Evolutionary conservation across 2,888 invertebrate species (phyloP).

Genomic region (Meta bourneti): DNA sequence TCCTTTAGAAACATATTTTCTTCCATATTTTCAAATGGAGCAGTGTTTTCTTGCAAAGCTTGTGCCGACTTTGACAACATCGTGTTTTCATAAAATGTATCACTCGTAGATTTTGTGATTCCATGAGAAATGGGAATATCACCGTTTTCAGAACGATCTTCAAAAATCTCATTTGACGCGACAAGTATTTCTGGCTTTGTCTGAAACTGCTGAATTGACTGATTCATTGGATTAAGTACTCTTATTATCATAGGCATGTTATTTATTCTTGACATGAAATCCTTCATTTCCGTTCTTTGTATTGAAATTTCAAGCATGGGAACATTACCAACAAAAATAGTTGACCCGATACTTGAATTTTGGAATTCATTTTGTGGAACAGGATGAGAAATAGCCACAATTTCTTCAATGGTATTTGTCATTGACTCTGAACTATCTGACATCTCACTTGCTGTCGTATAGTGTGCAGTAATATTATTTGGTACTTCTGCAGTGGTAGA

Average conservation of each 20-base stretch:
- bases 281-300: slow-evolving; percentile 43
- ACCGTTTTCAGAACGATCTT: background rate
- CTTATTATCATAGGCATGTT: slow-evolving; percentile 41
- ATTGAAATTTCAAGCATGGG: slow-evolving; percentile 39
- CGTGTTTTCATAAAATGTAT: background rate
- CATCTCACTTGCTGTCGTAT: background rate
- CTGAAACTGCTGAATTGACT: background rate
- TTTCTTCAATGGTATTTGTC: background rate
- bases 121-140: background rate
- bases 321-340: background rate
- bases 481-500: background rate
- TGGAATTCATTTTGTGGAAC: background rate
- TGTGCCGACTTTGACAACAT: background rate
- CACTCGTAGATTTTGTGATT: background rate
- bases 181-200: background rate
- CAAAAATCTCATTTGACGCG: background rate
- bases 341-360: background rate
- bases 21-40: background rate
- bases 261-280: slow-evolving; percentile 35
- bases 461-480: background rate
- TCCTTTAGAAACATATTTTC: no score
- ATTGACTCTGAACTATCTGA: background rate
- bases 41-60: background rate
- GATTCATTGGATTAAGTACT: slow-evolving; percentile 19
- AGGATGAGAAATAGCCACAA: background rate